phyloP scores from a whole-genome alignment of 1,140 invertebrate species.

The Panagrolaimus sp. region DNA sequence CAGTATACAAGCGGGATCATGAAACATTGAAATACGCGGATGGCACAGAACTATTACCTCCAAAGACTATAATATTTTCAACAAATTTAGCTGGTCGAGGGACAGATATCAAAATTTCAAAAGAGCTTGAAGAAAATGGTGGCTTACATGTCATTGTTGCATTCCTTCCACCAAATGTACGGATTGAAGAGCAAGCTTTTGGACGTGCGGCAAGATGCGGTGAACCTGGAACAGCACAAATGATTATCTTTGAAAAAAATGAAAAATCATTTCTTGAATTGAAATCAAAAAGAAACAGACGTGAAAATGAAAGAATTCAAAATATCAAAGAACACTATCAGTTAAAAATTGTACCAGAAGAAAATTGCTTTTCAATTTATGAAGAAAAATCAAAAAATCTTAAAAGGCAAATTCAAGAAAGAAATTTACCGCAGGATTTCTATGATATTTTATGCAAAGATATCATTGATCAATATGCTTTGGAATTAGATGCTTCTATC shows the following conservation, averaged over 20 bases:
- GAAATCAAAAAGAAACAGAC: background rate
- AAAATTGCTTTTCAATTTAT: background rate
- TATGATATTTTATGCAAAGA: too few relatives aligned
- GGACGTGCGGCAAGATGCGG: constrained; percentile 58
- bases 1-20: background rate
- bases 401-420: too few relatives aligned
- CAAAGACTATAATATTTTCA: constrained; percentile 25
- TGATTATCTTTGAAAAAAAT: constrained; percentile 8
- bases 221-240: constrained; percentile 33
- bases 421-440: too few relatives aligned
- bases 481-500: too few relatives aligned
- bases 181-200: constrained; percentile 59
- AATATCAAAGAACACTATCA: background rate
- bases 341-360: background rate
- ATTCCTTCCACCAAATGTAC: constrained; percentile 56
- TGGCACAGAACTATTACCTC: background rate
- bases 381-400: too few relatives aligned
- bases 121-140: constrained; percentile 45
- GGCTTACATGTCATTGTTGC: constrained; percentile 59
- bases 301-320: constrained; percentile 1
- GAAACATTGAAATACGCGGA: background rate
- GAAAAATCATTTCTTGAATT: background rate
- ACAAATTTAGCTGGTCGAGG: constrained; percentile 60
- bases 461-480: too few relatives aligned
- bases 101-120: constrained; percentile 57